Conservation (phyloP, 2,888 invertebrate genomes). For the Heteromyza rotundicornis region DNA sequence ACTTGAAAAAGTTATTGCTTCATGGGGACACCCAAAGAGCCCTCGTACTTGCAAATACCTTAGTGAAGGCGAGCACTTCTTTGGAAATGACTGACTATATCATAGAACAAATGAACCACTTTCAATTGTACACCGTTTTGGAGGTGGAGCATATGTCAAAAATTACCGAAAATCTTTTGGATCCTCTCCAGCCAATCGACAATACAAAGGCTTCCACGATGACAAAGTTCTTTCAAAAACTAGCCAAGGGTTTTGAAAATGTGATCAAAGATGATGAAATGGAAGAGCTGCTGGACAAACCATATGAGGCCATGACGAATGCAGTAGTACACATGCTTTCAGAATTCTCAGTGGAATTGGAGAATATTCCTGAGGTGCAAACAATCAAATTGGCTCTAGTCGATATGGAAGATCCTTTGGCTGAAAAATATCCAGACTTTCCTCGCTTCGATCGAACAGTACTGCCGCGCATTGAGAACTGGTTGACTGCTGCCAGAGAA, state of each 20-base stretch:
- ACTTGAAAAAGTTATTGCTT: constrained; percentile 21
- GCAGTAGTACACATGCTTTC: constrained; percentile 24
- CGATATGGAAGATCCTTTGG: constrained; percentile 23
- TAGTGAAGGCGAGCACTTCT: constrained; percentile 12
- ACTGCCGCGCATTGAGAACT: constrained; percentile 30
- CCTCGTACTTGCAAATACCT: constrained; percentile 27
- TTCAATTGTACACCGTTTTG: constrained; percentile 29
- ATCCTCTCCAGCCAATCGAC: constrained; percentile 25
- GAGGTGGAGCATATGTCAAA: constrained; percentile 34
- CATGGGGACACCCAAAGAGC: constrained; percentile 27
- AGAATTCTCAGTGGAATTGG: constrained; percentile 23
- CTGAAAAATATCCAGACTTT: constrained; percentile 36
- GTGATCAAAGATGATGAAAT: constrained; percentile 32
- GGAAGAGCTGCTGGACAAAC: constrained; percentile 17
- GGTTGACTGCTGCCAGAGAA: constrained; percentile 26
- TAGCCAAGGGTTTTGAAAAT: constrained; percentile 22
- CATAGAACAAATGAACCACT: constrained; percentile 12
- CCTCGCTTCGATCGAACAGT: constrained; percentile 29
- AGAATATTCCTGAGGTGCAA: constrained; percentile 30
- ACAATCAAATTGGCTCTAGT: not conserved
- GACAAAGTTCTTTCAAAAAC: constrained; percentile 28
- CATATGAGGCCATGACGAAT: constrained; percentile 23
- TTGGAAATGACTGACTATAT: constrained; percentile 14
- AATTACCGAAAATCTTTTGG: constrained; percentile 21
- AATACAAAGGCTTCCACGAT: constrained; percentile 26